Evolutionary conservation across 1,140 invertebrate species (phyloP).

Genomic region (Aphidius ervi): DNA sequence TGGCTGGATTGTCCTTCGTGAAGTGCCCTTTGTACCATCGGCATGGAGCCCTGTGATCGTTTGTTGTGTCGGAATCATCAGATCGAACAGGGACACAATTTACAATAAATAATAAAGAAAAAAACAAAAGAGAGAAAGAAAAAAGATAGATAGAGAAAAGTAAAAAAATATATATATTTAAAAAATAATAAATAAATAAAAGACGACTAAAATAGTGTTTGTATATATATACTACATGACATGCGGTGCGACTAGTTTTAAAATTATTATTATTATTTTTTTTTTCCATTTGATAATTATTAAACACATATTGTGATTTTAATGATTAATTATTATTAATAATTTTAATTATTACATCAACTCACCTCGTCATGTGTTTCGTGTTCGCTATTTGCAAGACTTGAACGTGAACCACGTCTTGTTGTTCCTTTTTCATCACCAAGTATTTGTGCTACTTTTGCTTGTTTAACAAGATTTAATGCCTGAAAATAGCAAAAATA

Average conservation of each 20-base stretch:
- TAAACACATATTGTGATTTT: slow-evolving; percentile 14
- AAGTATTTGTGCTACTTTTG: slow-evolving; percentile 72
- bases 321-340: background rate
- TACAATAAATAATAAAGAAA: slow-evolving; percentile 35
- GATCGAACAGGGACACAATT: slow-evolving; percentile 42
- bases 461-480: slow-evolving; percentile 85
- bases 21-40: slow-evolving; percentile 47
- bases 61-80: slow-evolving; percentile 39
- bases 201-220: slow-evolving; percentile 46
- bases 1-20: slow-evolving; percentile 47
- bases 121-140: slow-evolving; percentile 11
- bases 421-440: slow-evolving; percentile 50
- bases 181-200: slow-evolving; percentile 33
- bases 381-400: slow-evolving; percentile 47
- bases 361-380: slow-evolving; percentile 52
- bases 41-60: slow-evolving; percentile 42
- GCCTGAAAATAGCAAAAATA: slow-evolving; percentile 59
- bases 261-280: background rate
- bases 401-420: slow-evolving; percentile 48
- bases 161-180: slow-evolving; percentile 9
- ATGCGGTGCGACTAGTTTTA: slow-evolving; percentile 38
- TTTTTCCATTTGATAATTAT: slow-evolving; percentile 3
- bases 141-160: slow-evolving; percentile 35
- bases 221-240: slow-evolving; percentile 36
- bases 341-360: slow-evolving; percentile 18